phyloP scores from a whole-genome alignment of 1,140 invertebrate genomes.

The Drosophila orosa region DNA sequence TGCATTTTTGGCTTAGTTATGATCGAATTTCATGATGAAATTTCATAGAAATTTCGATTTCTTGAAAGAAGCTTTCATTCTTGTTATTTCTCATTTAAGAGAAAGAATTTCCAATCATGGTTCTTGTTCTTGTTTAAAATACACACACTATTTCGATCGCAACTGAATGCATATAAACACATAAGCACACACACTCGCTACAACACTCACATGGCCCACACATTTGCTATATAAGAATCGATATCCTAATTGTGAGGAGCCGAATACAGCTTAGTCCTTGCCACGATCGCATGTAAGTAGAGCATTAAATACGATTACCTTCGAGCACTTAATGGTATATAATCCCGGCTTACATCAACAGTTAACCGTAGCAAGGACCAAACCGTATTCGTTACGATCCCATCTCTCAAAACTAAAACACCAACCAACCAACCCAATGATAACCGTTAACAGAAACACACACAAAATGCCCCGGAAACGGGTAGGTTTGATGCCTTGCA shows the following conservation, averaged over 20 bases:
- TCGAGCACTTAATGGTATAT: conserved; percentile 55
- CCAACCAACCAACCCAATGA: conserved; percentile 24
- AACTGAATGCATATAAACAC: conserved; percentile 8
- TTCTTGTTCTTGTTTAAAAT: no score
- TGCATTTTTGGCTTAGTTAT: neutral
- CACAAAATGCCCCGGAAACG: conserved; percentile 34
- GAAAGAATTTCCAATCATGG: no score
- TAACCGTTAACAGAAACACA: conserved; percentile 28
- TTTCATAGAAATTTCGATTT: neutral
- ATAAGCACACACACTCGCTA: conserved; percentile 14
- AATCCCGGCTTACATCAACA: conserved; percentile 75
- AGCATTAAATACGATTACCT: conserved; percentile 52
- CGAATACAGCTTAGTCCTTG: conserved; percentile 84
- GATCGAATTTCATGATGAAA: no score
- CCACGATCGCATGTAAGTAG: conserved; percentile 80
- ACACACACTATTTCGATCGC: conserved; percentile 13
- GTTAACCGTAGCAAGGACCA: conserved; percentile 75
- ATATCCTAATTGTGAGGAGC: conserved; percentile 46
- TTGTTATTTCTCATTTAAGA: no score
- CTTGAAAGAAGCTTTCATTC: neutral
- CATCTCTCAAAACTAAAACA: conserved; percentile 42
- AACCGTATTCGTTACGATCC: conserved; percentile 79
- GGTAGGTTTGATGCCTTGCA: conserved; percentile 60
- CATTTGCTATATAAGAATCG: conserved; percentile 19
- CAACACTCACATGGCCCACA: conserved; percentile 7